These are phyloP conservation scores for Perognathus longimembris DNA, from an alignment of 2,113 vertebrate genomes.

Conservation along the genomic window DNA sequence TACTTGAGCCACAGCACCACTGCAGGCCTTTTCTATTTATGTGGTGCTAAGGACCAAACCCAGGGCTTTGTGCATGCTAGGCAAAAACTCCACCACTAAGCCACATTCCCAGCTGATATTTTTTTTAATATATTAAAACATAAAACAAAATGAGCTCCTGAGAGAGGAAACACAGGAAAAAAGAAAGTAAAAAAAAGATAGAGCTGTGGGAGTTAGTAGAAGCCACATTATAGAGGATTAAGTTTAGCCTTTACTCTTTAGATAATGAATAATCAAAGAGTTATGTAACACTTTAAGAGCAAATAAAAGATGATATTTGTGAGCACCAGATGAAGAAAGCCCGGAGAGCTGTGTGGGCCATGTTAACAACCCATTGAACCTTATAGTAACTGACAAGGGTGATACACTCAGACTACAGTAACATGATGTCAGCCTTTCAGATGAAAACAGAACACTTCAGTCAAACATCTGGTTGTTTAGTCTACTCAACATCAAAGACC, in stretches of 20 bases:
- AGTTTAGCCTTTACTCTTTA: slow-evolving; percentile 27
- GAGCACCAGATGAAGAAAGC: not conserved
- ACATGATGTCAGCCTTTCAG: slow-evolving; percentile 64
- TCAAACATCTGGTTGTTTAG: slow-evolving; percentile 78
- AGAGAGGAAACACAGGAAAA: not conserved
- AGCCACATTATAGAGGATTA: slow-evolving; percentile 25
- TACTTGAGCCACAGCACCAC: too few relatives aligned
- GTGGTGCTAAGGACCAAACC: too few relatives aligned
- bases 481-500: slow-evolving; percentile 73
- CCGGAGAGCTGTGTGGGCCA: not conserved
- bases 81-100: too few relatives aligned
- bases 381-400: slow-evolving; percentile 48
- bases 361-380: slow-evolving; percentile 19
- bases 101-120: too few relatives aligned
- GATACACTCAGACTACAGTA: slow-evolving; percentile 46
- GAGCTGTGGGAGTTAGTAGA: not conserved
- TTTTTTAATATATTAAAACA: not conserved
- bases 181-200: too few relatives aligned
- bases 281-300: slow-evolving; percentile 39
- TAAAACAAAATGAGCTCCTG: not conserved
- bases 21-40: too few relatives aligned
- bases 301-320: slow-evolving; percentile 21
- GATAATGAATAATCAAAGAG: slow-evolving; percentile 17
- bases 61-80: too few relatives aligned
- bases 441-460: slow-evolving; percentile 67